These are phyloP conservation scores for Brachionus rotundiformis DNA, from an alignment of 1,140 invertebrate species.

Conservation along the genomic window DNA sequence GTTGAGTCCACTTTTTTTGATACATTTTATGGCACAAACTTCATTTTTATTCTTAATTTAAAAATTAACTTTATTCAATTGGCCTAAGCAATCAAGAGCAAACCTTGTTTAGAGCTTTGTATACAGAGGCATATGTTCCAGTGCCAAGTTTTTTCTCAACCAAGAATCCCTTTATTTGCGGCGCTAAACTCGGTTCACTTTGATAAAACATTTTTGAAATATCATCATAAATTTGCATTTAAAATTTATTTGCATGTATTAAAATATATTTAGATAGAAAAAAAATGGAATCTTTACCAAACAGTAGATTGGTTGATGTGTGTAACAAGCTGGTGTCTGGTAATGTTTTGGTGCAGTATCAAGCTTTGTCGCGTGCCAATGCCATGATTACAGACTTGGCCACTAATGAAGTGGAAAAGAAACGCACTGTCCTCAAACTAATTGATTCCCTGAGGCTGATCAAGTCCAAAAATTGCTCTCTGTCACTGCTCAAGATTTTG, in stretches of 20 bases:
- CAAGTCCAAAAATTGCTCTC: constrained; percentile 25
- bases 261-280: constrained; percentile 26
- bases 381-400: neutral
- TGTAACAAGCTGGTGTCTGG: constrained; percentile 26
- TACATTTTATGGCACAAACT: constrained; percentile 75
- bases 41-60: constrained; percentile 15
- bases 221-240: constrained; percentile 17
- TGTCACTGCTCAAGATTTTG: neutral
- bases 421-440: neutral
- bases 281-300: constrained; percentile 47
- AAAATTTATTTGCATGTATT: neutral
- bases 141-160: constrained; percentile 74
- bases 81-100: neutral
- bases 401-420: constrained; percentile 19
- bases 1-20: constrained; percentile 75
- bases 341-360: neutral
- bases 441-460: neutral
- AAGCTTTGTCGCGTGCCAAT: neutral
- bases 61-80: neutral
- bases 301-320: constrained; percentile 16
- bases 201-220: constrained; percentile 45
- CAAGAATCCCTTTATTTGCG: constrained; percentile 56
- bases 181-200: neutral
- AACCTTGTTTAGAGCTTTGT: constrained; percentile 70
- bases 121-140: constrained; percentile 85